A percentile compares a stretch with the other conserved stretches of the same genome.
phyloP scores from a whole-genome alignment of 2,888 invertebrate species.

The Synergus gifuensis region DNA sequence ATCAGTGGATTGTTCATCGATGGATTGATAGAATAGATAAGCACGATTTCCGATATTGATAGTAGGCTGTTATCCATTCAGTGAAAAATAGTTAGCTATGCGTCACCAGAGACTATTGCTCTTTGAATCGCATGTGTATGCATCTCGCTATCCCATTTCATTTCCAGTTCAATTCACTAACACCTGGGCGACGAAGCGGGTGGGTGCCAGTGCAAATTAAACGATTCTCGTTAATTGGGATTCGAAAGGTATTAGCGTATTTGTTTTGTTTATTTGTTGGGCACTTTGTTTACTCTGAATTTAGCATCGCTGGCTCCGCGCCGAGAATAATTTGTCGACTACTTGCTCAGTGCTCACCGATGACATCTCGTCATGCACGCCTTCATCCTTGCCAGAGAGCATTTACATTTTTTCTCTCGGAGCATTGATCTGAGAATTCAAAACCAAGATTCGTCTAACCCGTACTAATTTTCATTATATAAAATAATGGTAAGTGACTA shows the following conservation, averaged over 20 bases:
- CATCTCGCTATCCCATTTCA: conserved; percentile 18
- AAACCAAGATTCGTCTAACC: background rate
- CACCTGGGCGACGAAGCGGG: conserved; percentile 10
- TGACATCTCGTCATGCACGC: background rate
- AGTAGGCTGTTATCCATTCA: too few relatives aligned
- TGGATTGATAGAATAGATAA: background rate
- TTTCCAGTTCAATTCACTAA: conserved; percentile 16
- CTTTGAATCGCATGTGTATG: conserved; percentile 10
- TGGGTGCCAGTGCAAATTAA: conserved; percentile 25
- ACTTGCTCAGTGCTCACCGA: background rate
- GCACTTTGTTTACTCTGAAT: conserved; percentile 9
- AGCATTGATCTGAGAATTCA: background rate
- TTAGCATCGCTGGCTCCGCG: background rate
- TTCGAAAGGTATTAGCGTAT: conserved; percentile 20
- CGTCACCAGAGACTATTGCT: conserved; percentile 7
- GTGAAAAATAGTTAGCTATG: too few relatives aligned
- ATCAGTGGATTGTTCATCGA: conserved; percentile 3
- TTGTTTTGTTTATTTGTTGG: conserved; percentile 12
- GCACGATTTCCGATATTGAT: too few relatives aligned
- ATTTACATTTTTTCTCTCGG: background rate
- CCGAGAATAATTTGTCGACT: background rate
- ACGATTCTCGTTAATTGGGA: conserved; percentile 13
- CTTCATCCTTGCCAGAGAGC: background rate
- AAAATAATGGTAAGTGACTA: background rate
- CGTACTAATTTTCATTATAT: too few relatives aligned